Conservation (phyloP, 2,113 vertebrate genomes). For the Brachyistius frenatus region DNA sequence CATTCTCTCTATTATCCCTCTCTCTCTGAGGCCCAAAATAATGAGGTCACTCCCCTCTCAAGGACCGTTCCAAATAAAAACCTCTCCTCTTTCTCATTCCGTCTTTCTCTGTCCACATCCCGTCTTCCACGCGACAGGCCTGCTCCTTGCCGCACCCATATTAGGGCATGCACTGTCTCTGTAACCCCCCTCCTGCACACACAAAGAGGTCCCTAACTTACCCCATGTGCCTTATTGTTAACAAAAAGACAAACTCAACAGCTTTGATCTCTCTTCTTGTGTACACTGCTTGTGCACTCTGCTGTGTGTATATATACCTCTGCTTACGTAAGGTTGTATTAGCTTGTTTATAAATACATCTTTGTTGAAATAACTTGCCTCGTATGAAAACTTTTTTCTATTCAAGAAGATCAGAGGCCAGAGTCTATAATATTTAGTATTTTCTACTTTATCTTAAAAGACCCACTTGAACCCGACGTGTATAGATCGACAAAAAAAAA, state of each 20-base stretch:
- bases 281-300: conserved; percentile 48
- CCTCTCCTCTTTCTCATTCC: conserved; percentile 62
- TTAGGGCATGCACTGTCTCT: conserved; percentile 72
- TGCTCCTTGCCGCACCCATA: conserved; percentile 75
- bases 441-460: conserved; percentile 13
- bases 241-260: conserved; percentile 55
- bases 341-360: conserved; percentile 57
- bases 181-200: conserved; percentile 17
- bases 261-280: conserved; percentile 63
- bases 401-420: conserved; percentile 10
- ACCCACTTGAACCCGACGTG: neutral
- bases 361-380: conserved; percentile 31
- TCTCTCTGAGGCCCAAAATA: conserved; percentile 74
- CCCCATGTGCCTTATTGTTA: conserved; percentile 65
- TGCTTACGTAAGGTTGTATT: conserved; percentile 50
- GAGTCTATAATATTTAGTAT: neutral
- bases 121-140: conserved; percentile 78
- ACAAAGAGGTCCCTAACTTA: conserved; percentile 62
- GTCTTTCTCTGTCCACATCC: conserved; percentile 63
- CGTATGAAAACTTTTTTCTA: conserved; percentile 4
- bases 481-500: neutral
- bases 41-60: conserved; percentile 81
- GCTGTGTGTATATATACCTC: conserved; percentile 48
- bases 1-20: conserved; percentile 57
- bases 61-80: conserved; percentile 78